phyloP scores from a whole-genome alignment of 1,140 invertebrate species.

The Aplysia californica region DNA sequence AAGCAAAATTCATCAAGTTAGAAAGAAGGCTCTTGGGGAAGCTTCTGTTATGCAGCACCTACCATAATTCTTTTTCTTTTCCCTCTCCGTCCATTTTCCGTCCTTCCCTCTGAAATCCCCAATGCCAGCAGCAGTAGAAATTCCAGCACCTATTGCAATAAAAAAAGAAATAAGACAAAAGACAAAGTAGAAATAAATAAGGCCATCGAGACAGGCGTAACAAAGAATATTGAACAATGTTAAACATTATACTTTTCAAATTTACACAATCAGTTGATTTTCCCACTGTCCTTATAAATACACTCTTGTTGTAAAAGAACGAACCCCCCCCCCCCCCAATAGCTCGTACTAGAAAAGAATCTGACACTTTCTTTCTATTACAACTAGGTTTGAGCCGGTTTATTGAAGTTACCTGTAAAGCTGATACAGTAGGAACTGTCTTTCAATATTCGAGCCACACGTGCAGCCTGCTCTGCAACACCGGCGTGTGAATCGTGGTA shows the following conservation, averaged over 20 bases:
- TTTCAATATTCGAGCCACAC: slow-evolving; percentile 43
- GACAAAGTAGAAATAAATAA: background rate
- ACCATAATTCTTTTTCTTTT: slow-evolving; percentile 33
- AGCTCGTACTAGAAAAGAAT: background rate
- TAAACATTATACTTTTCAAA: background rate
- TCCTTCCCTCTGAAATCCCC: slow-evolving; percentile 89
- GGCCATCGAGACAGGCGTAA: background rate
- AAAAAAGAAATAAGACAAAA: too few species aligned
- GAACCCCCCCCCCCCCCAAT: background rate
- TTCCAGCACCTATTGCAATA: slow-evolving; percentile 82
- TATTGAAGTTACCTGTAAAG: slow-evolving; percentile 54
- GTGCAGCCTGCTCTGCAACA: slow-evolving; percentile 38
- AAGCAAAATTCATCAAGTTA: background rate
- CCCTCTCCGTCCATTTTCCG: slow-evolving; percentile 63
- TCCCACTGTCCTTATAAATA: background rate
- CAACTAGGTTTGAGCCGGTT: background rate
- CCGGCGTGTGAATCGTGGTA: slow-evolving; percentile 44
- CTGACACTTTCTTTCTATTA: background rate
- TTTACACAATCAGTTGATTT: background rate
- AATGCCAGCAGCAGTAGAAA: slow-evolving; percentile 95
- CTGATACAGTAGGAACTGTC: slow-evolving; percentile 50
- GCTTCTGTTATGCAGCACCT: too few species aligned
- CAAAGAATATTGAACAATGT: background rate
- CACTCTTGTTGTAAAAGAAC: background rate
- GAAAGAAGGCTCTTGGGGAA: too few species aligned